Conservation (phyloP, 2,888 invertebrate species). For the Acrobasis consociella region DNA sequence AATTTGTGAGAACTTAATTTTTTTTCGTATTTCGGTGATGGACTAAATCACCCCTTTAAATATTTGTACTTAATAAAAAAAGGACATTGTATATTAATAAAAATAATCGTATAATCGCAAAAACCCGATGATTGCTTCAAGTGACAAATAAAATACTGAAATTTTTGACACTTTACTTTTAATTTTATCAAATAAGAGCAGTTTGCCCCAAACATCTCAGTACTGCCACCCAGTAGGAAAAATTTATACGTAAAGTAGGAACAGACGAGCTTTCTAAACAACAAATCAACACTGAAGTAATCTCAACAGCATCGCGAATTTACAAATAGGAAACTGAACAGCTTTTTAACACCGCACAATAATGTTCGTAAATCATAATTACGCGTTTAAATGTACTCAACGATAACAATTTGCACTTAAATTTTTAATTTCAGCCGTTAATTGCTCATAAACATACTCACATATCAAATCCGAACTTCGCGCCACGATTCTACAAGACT, state of each 20-base stretch:
- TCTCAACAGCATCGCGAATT: slow-evolving; percentile 9
- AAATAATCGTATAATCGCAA: no score
- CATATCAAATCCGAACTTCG: slow-evolving; percentile 15
- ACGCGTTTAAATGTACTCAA: slow-evolving; percentile 11
- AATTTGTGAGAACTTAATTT: no score
- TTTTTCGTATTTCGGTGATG: no score
- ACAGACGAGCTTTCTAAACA: slow-evolving; percentile 2
- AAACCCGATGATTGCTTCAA: no score
- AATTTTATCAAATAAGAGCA: background rate
- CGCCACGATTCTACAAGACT: background rate
- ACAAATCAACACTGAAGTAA: slow-evolving; percentile 13
- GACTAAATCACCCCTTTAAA: no score
- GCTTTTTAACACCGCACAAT: background rate
- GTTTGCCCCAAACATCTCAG: no score
- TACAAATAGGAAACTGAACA: slow-evolving; percentile 1
- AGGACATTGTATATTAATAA: no score
- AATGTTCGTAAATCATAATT: background rate
- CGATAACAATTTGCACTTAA: slow-evolving; percentile 1
- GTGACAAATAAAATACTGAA: no score
- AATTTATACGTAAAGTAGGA: slow-evolving; percentile 5
- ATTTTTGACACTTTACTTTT: background rate
- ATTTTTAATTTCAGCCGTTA: slow-evolving; percentile 15
- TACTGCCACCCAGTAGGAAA: background rate
- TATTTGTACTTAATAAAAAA: no score
- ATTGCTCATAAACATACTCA: slow-evolving; percentile 1